phyloP scores from a whole-genome alignment of 2,113 vertebrate genomes.

The Brachyistius frenatus region DNA sequence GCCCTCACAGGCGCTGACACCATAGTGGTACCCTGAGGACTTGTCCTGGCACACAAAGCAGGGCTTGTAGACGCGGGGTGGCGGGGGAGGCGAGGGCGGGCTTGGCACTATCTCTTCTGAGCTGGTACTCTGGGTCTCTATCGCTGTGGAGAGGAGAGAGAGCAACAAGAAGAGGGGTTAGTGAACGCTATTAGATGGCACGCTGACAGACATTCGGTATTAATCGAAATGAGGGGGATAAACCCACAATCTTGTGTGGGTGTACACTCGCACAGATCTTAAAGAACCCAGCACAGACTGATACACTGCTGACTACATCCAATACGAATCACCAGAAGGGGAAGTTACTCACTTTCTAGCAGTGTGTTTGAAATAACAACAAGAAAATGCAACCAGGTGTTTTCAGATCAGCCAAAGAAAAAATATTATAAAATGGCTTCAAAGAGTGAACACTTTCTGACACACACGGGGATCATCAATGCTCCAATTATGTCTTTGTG shows the following conservation, averaged over 20 bases:
- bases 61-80: conserved; percentile 97
- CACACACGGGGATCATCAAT: conserved; percentile 37
- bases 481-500: conserved; percentile 2
- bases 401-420: conserved; percentile 29
- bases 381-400: not conserved
- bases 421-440: conserved; percentile 25
- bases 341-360: conserved; percentile 5
- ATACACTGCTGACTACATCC: conserved; percentile 25
- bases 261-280: conserved; percentile 28
- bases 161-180: conserved; percentile 44
- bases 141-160: conserved; percentile 84
- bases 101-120: conserved; percentile 98
- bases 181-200: conserved; percentile 46
- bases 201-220: conserved; percentile 38
- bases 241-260: conserved; percentile 27
- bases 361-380: not conserved
- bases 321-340: conserved; percentile 37
- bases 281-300: conserved; percentile 1
- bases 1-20: conserved; percentile 98
- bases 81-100: conserved; percentile 94
- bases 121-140: conserved; percentile 98
- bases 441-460: conserved; percentile 20
- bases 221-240: conserved; percentile 57
- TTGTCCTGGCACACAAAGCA: conserved; percentile 99
- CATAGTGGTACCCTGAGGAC: conserved; percentile 98